Conservation (phyloP, 2,113 vertebrate species). For the Sylvietta virens region DNA sequence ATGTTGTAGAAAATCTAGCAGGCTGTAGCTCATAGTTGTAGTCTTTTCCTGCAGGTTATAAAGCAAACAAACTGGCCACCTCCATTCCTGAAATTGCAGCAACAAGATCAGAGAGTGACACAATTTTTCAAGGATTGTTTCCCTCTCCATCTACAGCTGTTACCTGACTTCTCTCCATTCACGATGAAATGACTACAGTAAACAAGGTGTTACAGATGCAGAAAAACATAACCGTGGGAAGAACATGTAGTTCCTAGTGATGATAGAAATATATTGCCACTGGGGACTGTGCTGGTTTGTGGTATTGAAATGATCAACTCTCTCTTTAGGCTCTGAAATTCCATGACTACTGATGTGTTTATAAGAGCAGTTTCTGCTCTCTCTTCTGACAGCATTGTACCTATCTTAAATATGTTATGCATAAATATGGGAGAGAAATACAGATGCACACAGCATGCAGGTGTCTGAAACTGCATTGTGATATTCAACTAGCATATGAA, state of each 20-base stretch:
- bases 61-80: neutral
- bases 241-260: neutral
- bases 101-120: neutral
- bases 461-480: neutral
- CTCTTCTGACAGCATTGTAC: neutral
- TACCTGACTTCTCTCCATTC: neutral
- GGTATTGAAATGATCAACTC: neutral
- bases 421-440: neutral
- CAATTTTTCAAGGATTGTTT: neutral
- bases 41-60: neutral
- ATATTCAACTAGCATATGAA: neutral
- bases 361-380: neutral
- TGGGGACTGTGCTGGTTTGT: neutral
- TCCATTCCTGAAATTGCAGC: neutral
- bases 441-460: neutral
- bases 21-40: neutral
- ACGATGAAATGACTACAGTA: neutral
- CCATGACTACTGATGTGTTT: neutral
- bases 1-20: neutral
- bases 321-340: constrained; percentile 7
- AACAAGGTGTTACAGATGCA: neutral
- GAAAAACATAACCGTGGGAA: neutral
- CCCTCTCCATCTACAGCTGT: neutral
- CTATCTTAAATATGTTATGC: neutral
- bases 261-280: neutral